Percentiles rank a stretch among this genome's conserved stretches.
These are phyloP conservation scores for Flexamia atlantica DNA, from an alignment of 2,888 invertebrate genomes.

Conservation along the genomic window DNA sequence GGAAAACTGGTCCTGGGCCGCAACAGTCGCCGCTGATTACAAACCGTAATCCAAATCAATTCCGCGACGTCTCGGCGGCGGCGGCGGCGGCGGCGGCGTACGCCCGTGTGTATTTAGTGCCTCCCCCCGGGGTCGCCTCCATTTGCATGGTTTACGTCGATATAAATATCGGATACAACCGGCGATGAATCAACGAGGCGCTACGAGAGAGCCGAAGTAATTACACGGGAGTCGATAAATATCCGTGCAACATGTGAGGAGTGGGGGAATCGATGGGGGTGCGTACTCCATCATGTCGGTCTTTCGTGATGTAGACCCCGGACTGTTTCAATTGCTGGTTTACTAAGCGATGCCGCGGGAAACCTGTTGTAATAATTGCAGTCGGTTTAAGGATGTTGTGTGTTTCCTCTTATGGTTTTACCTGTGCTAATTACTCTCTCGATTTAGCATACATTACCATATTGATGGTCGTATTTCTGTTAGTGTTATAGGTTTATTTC, in stretches of 20 bases:
- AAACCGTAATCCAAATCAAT: not conserved
- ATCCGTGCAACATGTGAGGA: conserved; percentile 3
- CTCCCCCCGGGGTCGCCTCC: not conserved
- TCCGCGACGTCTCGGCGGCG: not conserved
- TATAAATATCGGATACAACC: not conserved
- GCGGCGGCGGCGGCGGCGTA: not conserved
- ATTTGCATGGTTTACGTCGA: conserved; percentile 30
- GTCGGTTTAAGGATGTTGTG: too few species aligned
- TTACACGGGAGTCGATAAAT: conserved; percentile 10
- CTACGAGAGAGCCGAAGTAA: not conserved
- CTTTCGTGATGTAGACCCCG: not conserved
- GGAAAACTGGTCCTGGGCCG: not conserved
- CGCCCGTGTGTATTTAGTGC: not conserved
- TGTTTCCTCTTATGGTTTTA: too few species aligned
- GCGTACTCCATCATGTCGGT: not conserved
- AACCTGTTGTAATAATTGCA: not conserved
- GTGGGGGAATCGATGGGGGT: not conserved
- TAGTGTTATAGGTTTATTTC: too few species aligned
- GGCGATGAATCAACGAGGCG: not conserved
- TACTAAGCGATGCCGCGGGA: not conserved
- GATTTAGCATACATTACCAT: too few species aligned
- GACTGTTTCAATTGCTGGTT: conserved; percentile 10
- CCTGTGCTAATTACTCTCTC: too few species aligned
- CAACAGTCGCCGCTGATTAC: not conserved
- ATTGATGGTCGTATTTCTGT: too few species aligned